Conservation (phyloP, 2,113 vertebrate genomes). For the Oreotrochilus melanogaster region DNA sequence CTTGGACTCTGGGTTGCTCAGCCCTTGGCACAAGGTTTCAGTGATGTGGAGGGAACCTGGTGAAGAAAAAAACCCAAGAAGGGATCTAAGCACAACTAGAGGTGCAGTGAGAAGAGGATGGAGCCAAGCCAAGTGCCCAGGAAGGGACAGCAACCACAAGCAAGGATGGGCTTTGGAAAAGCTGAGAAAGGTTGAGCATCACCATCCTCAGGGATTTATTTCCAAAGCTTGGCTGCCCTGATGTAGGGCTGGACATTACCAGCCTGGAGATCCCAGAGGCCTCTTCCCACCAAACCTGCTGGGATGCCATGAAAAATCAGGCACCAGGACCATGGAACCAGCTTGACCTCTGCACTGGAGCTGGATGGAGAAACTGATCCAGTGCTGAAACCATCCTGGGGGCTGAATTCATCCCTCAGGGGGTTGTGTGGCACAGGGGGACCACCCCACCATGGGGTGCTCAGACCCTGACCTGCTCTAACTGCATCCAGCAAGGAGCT, state of each 20-base stretch:
- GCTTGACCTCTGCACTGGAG: neutral
- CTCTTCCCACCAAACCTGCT: neutral
- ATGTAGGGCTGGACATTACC: neutral
- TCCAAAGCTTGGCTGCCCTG: neutral
- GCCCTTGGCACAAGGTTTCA: neutral
- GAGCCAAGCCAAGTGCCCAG: neutral
- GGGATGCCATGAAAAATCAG: neutral
- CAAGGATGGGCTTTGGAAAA: neutral
- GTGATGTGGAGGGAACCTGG: fast-evolving
- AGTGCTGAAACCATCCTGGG: neutral
- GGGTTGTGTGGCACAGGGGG: neutral
- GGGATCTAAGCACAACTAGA: neutral
- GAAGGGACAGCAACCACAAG: neutral
- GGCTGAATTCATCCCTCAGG: neutral
- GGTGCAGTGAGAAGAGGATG: neutral
- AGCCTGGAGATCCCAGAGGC: neutral
- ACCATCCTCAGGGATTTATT: neutral
- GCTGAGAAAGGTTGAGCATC: neutral
- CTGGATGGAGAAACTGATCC: fast-evolving
- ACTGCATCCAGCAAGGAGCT: neutral
- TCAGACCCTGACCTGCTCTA: neutral
- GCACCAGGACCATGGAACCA: neutral
- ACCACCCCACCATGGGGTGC: neutral
- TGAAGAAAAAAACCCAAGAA: neutral
- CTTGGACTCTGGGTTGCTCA: neutral